Percentiles rank a stretch among this genome's conserved stretches.
phyloP scores from a whole-genome alignment of 2,888 invertebrate species.

The Sarcophaga subvicina region DNA sequence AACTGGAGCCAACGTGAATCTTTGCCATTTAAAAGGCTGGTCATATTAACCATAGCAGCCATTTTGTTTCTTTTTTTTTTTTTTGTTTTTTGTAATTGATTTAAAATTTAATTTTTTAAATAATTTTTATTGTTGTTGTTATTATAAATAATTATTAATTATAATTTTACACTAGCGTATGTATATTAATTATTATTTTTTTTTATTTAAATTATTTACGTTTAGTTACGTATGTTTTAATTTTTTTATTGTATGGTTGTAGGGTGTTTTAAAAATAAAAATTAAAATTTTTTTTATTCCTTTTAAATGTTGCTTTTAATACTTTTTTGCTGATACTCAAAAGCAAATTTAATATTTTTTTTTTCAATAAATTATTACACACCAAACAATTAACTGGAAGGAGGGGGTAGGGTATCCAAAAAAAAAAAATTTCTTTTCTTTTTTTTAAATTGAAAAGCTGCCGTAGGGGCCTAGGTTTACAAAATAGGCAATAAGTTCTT shows the following conservation, averaged over 20 bases:
- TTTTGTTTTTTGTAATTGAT: slow-evolving; percentile 50
- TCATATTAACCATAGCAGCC: slow-evolving; percentile 97
- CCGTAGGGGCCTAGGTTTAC: slow-evolving; percentile 11
- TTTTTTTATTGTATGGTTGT: background rate
- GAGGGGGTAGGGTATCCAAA: background rate
- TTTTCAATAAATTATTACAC: background rate
- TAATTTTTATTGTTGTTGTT: slow-evolving; percentile 56
- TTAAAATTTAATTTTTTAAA: slow-evolving; percentile 45
- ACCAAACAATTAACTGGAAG: background rate
- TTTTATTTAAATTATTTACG: too few species aligned
- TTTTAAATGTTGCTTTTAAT: background rate
- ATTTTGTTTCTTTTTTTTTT: slow-evolving; percentile 77
- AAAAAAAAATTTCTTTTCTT: too few species aligned
- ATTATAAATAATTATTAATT: slow-evolving; percentile 41
- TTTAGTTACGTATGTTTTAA: background rate
- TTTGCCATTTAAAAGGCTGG: slow-evolving; percentile 98
- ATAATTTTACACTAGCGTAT: slow-evolving; percentile 53
- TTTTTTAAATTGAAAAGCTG: background rate
- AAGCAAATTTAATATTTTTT: background rate
- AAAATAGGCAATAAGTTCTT: background rate
- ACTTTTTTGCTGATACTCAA: background rate
- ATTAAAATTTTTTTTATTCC: background rate
- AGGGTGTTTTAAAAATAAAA: background rate
- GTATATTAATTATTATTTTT: slow-evolving; percentile 2
- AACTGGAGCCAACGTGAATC: slow-evolving; percentile 99